Evolutionary conservation across 2,113 vertebrate genomes (phyloP).

Genomic region (Tetrax tetrax): DNA sequence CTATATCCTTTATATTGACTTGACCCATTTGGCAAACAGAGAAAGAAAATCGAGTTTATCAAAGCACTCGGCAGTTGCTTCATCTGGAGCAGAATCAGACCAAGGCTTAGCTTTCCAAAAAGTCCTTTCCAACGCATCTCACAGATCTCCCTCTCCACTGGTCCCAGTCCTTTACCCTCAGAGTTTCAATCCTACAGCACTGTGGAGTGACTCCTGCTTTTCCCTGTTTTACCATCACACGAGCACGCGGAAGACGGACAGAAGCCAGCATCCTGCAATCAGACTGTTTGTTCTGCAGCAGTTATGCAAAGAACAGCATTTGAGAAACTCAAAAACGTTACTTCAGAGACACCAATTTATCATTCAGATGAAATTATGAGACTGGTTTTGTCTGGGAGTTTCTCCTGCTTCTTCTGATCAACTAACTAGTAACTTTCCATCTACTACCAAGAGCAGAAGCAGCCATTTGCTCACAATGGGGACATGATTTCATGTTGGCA

Average conservation of each 20-base stretch:
- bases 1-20: not conserved
- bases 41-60: not conserved
- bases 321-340: not conserved
- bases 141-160: not conserved
- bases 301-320: not conserved
- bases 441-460: not conserved
- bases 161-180: not conserved
- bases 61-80: not conserved
- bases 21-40: not conserved
- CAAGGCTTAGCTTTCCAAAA: not conserved
- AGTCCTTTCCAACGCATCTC: not conserved
- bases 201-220: not conserved
- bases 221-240: not conserved
- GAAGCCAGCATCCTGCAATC: not conserved
- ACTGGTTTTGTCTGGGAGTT: not conserved
- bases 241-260: accelerated
- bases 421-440: not conserved
- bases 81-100: not conserved
- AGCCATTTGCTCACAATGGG: not conserved
- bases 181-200: not conserved
- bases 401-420: not conserved
- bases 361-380: constrained; percentile 2
- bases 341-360: not conserved
- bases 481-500: not conserved
- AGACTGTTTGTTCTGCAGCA: not conserved